Percentiles rank a stretch among this genome's conserved stretches.
Conservation (phyloP, 2,797 vertebrate species). For the Lutjanus campechanus region DNA sequence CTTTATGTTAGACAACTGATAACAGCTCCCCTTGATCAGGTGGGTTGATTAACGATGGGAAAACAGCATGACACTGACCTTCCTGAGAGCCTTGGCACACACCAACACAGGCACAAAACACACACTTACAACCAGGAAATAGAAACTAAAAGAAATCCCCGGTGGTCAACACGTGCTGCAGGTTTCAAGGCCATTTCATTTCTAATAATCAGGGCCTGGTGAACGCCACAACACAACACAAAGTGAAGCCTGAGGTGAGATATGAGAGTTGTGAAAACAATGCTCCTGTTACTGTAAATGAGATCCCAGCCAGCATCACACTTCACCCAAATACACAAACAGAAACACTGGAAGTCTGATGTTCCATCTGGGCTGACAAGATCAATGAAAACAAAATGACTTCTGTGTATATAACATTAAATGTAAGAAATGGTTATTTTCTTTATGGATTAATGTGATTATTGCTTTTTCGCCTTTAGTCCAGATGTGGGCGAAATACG, state of each 20-base stretch:
- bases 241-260: conserved; percentile 16
- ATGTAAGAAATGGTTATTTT: background rate
- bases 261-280: conserved; percentile 26
- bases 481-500: no score
- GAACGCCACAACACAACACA: background rate
- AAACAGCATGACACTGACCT: conserved; percentile 59
- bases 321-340: conserved; percentile 10
- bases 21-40: conserved; percentile 77
- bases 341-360: background rate
- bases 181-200: conserved; percentile 29
- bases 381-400: background rate
- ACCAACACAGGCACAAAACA: background rate
- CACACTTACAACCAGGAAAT: conserved; percentile 61
- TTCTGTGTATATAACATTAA: background rate
- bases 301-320: conserved; percentile 8
- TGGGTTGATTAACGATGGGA: conserved; percentile 76
- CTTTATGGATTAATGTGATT: background rate
- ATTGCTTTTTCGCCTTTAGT: background rate
- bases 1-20: conserved; percentile 57
- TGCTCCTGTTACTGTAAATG: background rate
- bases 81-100: conserved; percentile 31
- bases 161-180: conserved; percentile 19
- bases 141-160: conserved; percentile 38
- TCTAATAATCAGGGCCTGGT: conserved; percentile 3
- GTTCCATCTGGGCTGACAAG: background rate